Evolutionary conservation across 1,140 invertebrate species (phyloP).

Genomic region (Sipha flava): DNA sequence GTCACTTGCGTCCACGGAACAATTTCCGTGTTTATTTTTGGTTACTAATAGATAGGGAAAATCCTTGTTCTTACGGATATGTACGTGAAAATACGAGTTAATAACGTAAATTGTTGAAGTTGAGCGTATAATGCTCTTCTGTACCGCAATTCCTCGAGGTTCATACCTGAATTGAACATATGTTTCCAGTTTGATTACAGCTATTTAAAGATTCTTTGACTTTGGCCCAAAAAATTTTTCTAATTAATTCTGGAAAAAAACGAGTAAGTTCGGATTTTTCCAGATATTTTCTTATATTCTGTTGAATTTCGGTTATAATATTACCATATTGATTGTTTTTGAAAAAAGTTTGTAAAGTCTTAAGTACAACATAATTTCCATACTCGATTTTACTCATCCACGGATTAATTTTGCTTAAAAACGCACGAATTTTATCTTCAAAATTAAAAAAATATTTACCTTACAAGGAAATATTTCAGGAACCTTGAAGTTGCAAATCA

Average conservation of each 20-base stretch:
- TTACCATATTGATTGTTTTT: background rate
- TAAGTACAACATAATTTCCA: background rate
- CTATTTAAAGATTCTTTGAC: background rate
- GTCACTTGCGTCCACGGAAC: no score
- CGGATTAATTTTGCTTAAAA: slow-evolving; percentile 32
- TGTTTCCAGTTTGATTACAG: background rate
- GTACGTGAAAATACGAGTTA: no score
- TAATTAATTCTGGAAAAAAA: slow-evolving; percentile 19
- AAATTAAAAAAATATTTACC: slow-evolving; percentile 36
- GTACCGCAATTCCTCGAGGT: background rate
- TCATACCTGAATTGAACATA: background rate
- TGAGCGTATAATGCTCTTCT: background rate
- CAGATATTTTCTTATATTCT: background rate
- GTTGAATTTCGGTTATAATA: slow-evolving; percentile 4
- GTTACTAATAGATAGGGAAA: no score
- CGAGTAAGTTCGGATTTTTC: slow-evolving; percentile 11
- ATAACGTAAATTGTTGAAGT: no score
- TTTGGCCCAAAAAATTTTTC: background rate
- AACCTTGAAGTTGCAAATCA: slow-evolving; percentile 32
- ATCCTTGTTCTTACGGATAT: no score
- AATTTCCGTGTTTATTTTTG: no score
- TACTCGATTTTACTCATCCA: slow-evolving; percentile 7
- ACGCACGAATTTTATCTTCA: slow-evolving; percentile 23
- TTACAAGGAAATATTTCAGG: slow-evolving; percentile 29
- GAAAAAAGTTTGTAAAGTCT: background rate